Conservation (phyloP, 2,113 vertebrate genomes). For the Scytalopus superciliaris region DNA sequence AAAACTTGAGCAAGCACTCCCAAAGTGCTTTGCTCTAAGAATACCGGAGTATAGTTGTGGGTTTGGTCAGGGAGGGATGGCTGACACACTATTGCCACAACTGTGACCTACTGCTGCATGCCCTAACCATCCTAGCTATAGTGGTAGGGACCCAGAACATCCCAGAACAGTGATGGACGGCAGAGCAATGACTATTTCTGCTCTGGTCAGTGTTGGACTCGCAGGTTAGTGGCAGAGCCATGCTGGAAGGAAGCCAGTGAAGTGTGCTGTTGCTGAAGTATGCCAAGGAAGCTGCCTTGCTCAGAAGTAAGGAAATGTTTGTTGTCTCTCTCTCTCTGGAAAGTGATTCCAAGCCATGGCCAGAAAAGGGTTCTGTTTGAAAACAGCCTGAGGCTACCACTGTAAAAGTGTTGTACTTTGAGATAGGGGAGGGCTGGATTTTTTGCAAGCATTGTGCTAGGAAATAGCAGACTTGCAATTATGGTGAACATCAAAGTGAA, state of each 20-base stretch:
- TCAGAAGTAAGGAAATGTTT: background rate
- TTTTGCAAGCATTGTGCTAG: background rate
- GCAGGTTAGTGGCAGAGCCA: background rate
- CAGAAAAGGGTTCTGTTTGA: background rate
- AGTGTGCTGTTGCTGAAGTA: background rate
- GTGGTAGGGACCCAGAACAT: rapidly evolving
- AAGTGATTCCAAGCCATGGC: background rate
- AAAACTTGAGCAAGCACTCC: background rate
- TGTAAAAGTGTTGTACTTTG: background rate
- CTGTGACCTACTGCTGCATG: background rate
- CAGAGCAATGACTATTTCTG: rapidly evolving
- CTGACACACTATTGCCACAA: background rate
- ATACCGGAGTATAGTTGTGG: background rate
- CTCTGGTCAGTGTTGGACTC: background rate
- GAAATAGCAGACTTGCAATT: background rate
- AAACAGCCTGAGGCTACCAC: background rate
- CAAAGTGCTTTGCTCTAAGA: background rate
- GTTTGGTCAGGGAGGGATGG: background rate
- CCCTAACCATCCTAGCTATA: background rate
- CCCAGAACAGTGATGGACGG: background rate
- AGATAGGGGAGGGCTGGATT: background rate
- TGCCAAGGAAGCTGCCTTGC: background rate
- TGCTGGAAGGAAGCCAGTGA: background rate
- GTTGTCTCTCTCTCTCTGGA: background rate
- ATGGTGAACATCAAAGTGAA: constrained; percentile 5